phyloP scores from a whole-genome alignment of 2,113 vertebrate genomes.

The Oostethus manadensis region DNA sequence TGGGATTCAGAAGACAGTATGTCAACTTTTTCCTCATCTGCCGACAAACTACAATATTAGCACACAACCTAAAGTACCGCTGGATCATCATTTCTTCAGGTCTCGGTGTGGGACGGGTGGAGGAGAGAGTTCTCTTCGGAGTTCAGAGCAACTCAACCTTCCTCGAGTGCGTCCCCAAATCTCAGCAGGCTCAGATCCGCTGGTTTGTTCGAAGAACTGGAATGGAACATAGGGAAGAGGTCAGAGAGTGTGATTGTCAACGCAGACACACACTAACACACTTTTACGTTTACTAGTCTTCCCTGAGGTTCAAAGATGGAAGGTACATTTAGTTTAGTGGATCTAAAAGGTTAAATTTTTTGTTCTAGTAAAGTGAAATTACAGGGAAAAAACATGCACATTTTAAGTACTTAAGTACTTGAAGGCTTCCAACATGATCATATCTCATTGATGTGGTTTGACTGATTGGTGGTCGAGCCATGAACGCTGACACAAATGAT shows the following conservation, averaged over 20 bases:
- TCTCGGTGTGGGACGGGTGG: constrained; percentile 51
- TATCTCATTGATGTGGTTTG: background rate
- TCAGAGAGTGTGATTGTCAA: constrained; percentile 55
- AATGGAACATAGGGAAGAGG: constrained; percentile 87
- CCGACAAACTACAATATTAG: background rate
- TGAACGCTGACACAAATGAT: constrained; percentile 31
- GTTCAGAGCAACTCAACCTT: constrained; percentile 96
- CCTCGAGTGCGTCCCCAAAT: constrained; percentile 94
- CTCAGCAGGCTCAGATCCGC: constrained; percentile 88
- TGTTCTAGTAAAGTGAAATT: constrained; percentile 7
- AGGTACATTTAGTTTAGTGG: background rate
- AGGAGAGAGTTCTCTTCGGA: constrained; percentile 92
- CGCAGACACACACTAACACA: constrained; percentile 3
- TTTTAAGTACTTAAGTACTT: too few species aligned
- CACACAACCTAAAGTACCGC: background rate
- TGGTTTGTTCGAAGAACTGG: constrained; percentile 86
- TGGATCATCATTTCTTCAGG: constrained; percentile 30
- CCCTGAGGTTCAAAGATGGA: background rate
- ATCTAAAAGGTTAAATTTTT: constrained; percentile 4
- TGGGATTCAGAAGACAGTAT: constrained; percentile 93
- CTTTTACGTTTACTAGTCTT: background rate
- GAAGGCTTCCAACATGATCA: constrained; percentile 16
- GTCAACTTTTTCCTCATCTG: constrained; percentile 35
- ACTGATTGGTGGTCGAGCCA: constrained; percentile 7
- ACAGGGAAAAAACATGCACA: constrained; percentile 6